Conservation (phyloP, 2,888 invertebrate genomes). For the Campopleginae sp. region DNA sequence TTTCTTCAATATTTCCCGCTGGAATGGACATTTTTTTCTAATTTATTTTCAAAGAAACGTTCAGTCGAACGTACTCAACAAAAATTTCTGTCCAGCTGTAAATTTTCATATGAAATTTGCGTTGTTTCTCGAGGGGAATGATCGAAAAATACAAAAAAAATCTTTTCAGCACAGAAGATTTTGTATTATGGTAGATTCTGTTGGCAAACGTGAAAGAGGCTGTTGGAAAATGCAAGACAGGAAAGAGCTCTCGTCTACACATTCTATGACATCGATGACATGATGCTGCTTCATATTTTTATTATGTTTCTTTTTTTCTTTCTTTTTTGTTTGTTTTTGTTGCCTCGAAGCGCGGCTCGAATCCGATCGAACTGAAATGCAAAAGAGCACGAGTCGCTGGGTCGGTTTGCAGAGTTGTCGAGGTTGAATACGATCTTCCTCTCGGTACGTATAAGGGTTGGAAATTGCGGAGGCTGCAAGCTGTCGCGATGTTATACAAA, state of each 20-base stretch:
- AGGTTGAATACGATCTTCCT: slow-evolving; percentile 50
- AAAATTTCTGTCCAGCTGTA: no score
- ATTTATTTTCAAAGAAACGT: no score
- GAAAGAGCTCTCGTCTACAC: slow-evolving; percentile 1
- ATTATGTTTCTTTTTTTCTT: slow-evolving; percentile 28
- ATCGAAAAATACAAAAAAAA: background rate
- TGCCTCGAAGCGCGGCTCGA: background rate
- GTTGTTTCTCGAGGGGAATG: background rate
- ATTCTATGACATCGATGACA: slow-evolving; percentile 16
- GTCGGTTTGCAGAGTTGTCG: slow-evolving; percentile 58
- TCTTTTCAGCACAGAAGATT: background rate
- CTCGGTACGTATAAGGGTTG: slow-evolving; percentile 45
- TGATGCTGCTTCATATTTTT: slow-evolving; percentile 3
- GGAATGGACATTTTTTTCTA: no score
- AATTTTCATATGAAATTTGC: background rate
- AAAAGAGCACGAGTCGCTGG: slow-evolving; percentile 27
- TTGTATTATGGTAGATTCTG: background rate
- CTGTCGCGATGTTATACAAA: slow-evolving; percentile 64
- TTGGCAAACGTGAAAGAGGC: background rate
- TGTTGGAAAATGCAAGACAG: slow-evolving; percentile 13
- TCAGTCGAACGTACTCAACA: no score
- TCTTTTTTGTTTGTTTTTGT: no score
- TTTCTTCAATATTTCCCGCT: no score
- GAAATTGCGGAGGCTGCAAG: slow-evolving; percentile 65
- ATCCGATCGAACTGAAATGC: slow-evolving; percentile 43